Evolutionary conservation across 2,113 vertebrate genomes (phyloP).

Genomic region (Siphamia tubifer): DNA sequence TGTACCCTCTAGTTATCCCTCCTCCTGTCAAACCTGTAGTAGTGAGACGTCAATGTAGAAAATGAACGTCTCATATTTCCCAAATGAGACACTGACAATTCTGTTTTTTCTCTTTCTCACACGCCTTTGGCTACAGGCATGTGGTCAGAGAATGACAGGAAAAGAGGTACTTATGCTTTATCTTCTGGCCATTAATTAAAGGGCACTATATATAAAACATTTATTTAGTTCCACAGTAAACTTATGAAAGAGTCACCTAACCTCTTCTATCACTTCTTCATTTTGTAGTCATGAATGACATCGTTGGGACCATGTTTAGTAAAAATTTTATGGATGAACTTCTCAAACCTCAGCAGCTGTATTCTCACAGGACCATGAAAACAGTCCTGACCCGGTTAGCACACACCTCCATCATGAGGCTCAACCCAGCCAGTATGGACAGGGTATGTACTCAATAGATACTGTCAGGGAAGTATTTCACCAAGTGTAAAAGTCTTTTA

Average conservation of each 20-base stretch:
- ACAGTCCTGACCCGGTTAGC: slow-evolving; percentile 89
- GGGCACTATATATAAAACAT: no score
- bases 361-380: slow-evolving; percentile 88
- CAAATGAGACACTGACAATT: background rate
- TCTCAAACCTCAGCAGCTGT: slow-evolving; percentile 91
- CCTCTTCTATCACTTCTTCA: background rate
- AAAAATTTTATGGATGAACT: slow-evolving; percentile 90
- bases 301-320: slow-evolving; percentile 90
- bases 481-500: background rate
- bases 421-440: slow-evolving; percentile 95
- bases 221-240: no score
- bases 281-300: slow-evolving; percentile 89
- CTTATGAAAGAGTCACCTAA: background rate
- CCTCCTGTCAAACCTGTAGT: background rate
- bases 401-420: slow-evolving; percentile 92
- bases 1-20: background rate
- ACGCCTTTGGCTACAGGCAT: slow-evolving; percentile 83
- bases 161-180: slow-evolving; percentile 84
- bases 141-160: slow-evolving; percentile 94
- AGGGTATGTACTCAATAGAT: slow-evolving; percentile 75
- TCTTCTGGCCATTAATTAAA: background rate
- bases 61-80: background rate
- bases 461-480: background rate
- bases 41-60: background rate
- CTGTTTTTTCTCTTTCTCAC: background rate